Base-by-base conservation (phyloP, 53 echinoderm and acorn worm genomes). In the Echinarachnius parma region DNA sequence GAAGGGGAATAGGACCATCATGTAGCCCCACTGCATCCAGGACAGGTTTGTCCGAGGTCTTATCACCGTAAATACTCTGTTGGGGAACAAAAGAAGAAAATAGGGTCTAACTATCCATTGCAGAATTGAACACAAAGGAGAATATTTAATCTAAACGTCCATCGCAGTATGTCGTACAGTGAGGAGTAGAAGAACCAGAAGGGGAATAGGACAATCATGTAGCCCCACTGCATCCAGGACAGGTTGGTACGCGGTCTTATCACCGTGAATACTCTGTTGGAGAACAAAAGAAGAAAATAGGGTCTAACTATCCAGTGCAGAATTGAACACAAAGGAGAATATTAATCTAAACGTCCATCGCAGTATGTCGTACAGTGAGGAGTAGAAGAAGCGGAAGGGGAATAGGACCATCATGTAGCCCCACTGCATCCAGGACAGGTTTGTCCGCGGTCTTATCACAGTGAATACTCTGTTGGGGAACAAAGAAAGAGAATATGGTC, bases 181-280 rank as follows among this genome's bases (percentile, higher is more conserved):
- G 94, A 81, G 62, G 87, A 42, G 68, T 83, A 90, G 57, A 81
- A 55, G 47, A 93, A 84, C 16, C 94, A 90, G 53, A 93, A 93
- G 14, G 93, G 94, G 45, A 86, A 81, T 15, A 86, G 44, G 48
- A 93, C 29, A 20, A 89, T 34, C 84, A 78, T 86, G 75, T 81
- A 86, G 62, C 86, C 75, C 94, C 94, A 93, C 53, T 83, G 86
- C 1, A 90, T 9, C 76, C 86, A 81, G 24, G 87, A 69, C 19
- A 71, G 65, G 2, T 66, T 60, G 0, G 77, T 80, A 18, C 75
- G 80, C 7, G 80, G 76, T 44, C 94, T 77, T 14, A 84, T 64
- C 3, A 93, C 89, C 39, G 94, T 93, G 76, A 83, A 93, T 8
- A 93, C 75, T 76, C 94, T 93, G 61, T 47, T 2, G 19, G 19